Percentiles rank a stretch among this genome's conserved stretches.
Conservation (phyloP, 2,888 invertebrate genomes). For the Leptopilina syphax region DNA sequence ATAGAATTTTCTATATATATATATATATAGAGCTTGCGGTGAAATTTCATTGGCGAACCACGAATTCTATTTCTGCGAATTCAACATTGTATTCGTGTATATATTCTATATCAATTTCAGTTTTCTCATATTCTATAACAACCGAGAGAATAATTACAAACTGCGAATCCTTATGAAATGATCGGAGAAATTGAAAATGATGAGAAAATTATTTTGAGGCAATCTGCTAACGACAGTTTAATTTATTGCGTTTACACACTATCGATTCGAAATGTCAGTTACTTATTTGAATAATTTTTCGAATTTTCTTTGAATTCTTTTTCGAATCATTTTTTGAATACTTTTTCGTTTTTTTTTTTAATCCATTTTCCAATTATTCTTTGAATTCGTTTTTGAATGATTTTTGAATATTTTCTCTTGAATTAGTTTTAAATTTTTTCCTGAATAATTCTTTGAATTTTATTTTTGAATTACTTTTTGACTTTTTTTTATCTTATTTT, state of each 20-base stretch:
- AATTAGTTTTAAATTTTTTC: too few species aligned
- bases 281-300: neutral
- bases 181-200: neutral
- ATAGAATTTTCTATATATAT: neutral
- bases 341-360: too few species aligned
- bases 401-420: too few species aligned
- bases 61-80: constrained; percentile 26
- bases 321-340: too few species aligned
- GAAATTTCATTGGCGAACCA: neutral
- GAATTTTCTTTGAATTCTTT: neutral
- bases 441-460: too few species aligned
- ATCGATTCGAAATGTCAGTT: neutral
- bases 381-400: too few species aligned
- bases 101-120: neutral
- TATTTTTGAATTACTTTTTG: too few species aligned
- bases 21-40: neutral
- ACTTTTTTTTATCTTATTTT: too few species aligned
- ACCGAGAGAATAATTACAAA: constrained; percentile 27
- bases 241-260: neutral
- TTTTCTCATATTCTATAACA: neutral
- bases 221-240: constrained; percentile 12
- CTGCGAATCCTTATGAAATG: too few species aligned
- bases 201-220: neutral
- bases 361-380: too few species aligned
- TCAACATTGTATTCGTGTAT: neutral